These are phyloP conservation scores for Brachystomella parvula DNA, from an alignment of 1,140 invertebrate species.

Conservation along the genomic window DNA sequence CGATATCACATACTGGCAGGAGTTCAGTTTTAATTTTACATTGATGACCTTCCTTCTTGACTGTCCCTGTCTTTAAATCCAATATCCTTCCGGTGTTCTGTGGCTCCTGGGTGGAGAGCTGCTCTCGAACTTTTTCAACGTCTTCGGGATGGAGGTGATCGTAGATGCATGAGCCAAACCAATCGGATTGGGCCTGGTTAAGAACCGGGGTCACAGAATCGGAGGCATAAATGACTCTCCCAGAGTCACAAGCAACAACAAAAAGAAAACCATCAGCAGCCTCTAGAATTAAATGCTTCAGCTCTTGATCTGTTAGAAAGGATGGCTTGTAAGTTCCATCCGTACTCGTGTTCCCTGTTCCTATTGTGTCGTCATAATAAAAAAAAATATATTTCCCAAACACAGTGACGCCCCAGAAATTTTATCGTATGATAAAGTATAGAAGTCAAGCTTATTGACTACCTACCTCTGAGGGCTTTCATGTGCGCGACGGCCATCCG, in stretches of 20 bases:
- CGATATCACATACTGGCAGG: neutral
- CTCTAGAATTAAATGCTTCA: conserved; percentile 97
- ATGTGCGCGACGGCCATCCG: conserved; percentile 99
- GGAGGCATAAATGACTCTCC: conserved; percentile 93
- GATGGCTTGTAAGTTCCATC: conserved; percentile 96
- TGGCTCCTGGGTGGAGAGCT: conserved; percentile 93
- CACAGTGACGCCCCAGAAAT: conserved; percentile 7
- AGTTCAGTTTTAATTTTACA: conserved; percentile 48
- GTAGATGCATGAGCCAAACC: conserved; percentile 91
- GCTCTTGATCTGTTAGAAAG: conserved; percentile 96
- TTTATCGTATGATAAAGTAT: neutral
- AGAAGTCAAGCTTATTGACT: neutral
- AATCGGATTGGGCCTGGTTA: conserved; percentile 65
- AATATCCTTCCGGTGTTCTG: conserved; percentile 90
- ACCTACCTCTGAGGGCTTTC: conserved; percentile 86
- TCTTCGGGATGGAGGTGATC: conserved; percentile 97
- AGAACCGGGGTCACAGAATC: conserved; percentile 82
- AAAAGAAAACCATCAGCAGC: conserved; percentile 99
- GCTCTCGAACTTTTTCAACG: conserved; percentile 94
- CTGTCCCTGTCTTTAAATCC: conserved; percentile 95
- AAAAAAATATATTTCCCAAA: conserved; percentile 13
- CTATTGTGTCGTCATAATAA: conserved; percentile 45
- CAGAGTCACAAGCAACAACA: conserved; percentile 95
- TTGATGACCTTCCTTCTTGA: conserved; percentile 97
- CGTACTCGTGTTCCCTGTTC: conserved; percentile 85